Percentiles rank a stretch among this genome's conserved stretches.
These are phyloP conservation scores for Agrotis segetum DNA, from an alignment of 2,888 invertebrate genomes.

Conservation along the genomic window DNA sequence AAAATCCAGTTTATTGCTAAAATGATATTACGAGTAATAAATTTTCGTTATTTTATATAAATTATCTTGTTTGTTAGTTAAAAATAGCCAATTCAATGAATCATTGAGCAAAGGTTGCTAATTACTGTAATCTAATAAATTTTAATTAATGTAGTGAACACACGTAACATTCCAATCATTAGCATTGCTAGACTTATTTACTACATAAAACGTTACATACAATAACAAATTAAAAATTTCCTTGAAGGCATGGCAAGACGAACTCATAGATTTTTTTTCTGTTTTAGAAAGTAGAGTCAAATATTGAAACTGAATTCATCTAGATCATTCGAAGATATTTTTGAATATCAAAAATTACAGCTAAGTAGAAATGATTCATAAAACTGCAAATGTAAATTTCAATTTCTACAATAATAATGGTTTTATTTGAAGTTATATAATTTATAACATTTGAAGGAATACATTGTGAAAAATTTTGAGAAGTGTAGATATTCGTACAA, in stretches of 20 bases:
- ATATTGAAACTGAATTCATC: not conserved
- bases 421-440: not conserved
- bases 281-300: not conserved
- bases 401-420: not conserved
- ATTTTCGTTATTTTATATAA: not conserved
- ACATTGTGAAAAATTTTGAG: not conserved
- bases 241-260: not conserved
- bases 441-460: not conserved
- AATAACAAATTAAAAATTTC: conserved; percentile 1
- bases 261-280: not conserved
- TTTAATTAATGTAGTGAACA: conserved; percentile 29
- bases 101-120: conserved; percentile 37
- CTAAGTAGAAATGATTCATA: not conserved
- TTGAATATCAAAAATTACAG: not conserved
- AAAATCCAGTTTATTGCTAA: not conserved
- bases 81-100: conserved; percentile 15
- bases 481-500: conserved; percentile 11
- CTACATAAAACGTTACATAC: conserved; percentile 9
- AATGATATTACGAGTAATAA: not conserved
- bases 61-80: conserved; percentile 14
- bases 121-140: conserved; percentile 43
- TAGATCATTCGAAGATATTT: not conserved
- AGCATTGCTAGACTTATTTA: conserved; percentile 18
- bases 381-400: not conserved
- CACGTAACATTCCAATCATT: conserved; percentile 30